These are phyloP conservation scores for Diplodus puntazzo DNA, from an alignment of 2,797 vertebrate species.

Conservation along the genomic window DNA sequence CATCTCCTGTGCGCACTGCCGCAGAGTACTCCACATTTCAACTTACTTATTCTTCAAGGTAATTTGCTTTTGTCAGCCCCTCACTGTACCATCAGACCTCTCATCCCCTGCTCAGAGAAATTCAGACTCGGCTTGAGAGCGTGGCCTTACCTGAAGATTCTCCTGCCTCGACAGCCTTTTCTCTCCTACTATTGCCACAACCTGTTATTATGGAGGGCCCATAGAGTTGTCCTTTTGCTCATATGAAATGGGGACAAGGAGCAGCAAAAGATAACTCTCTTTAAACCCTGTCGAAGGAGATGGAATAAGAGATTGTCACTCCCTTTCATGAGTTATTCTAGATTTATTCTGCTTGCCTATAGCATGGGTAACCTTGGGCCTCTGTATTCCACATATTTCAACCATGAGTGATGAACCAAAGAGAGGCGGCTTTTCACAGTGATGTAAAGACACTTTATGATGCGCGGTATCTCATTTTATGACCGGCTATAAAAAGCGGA, in stretches of 20 bases:
- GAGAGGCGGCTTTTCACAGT: slow-evolving; percentile 62
- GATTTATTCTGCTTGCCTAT: slow-evolving; percentile 57
- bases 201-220: slow-evolving; percentile 6
- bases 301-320: slow-evolving; percentile 44
- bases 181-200: slow-evolving; percentile 15
- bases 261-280: neutral
- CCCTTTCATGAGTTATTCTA: slow-evolving; percentile 35
- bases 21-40: slow-evolving; percentile 7
- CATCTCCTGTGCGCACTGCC: neutral
- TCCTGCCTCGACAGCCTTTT: slow-evolving; percentile 6
- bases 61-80: slow-evolving; percentile 21
- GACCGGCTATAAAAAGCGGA: slow-evolving; percentile 70
- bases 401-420: slow-evolving; percentile 64
- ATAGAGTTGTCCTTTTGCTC: slow-evolving; percentile 1
- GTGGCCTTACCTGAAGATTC: slow-evolving; percentile 15
- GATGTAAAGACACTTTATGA: slow-evolving; percentile 79
- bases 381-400: slow-evolving; percentile 58
- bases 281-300: slow-evolving; percentile 23
- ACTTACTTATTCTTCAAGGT: neutral
- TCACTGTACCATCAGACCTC: slow-evolving; percentile 2
- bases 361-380: slow-evolving; percentile 65
- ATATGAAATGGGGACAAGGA: slow-evolving; percentile 14
- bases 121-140: slow-evolving; percentile 1
- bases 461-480: slow-evolving; percentile 71
- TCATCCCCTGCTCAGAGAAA: slow-evolving; percentile 26